Conservation (phyloP, 2,888 invertebrate species). For the Phengaris arion region DNA sequence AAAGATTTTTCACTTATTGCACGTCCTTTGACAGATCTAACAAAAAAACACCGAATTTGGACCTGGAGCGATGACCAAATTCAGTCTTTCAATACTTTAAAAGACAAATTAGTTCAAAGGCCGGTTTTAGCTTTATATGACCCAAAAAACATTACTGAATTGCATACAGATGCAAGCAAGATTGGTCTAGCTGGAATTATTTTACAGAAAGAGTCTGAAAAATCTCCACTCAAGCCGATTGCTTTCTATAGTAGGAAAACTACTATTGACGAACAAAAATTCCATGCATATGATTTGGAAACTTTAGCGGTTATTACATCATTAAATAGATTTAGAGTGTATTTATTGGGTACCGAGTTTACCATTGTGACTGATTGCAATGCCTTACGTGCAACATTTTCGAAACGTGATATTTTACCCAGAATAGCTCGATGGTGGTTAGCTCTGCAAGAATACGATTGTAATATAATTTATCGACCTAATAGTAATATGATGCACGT, state of each 20-base stretch:
- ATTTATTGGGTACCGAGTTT: constrained; percentile 12
- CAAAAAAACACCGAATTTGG: constrained; percentile 37
- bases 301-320: background rate
- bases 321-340: constrained; percentile 9
- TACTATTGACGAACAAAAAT: background rate
- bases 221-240: background rate
- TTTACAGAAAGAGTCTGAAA: constrained; percentile 25
- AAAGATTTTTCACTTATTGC: constrained; percentile 35
- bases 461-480: background rate
- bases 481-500: constrained; percentile 13
- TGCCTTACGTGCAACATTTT: too few species aligned
- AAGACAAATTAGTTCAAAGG: constrained; percentile 36
- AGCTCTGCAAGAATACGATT: constrained; percentile 12
- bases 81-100: constrained; percentile 39
- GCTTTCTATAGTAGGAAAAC: constrained; percentile 16
- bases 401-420: background rate
- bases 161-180: constrained; percentile 33
- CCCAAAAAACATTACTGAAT: constrained; percentile 25
- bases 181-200: constrained; percentile 34
- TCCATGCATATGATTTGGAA: constrained; percentile 13
- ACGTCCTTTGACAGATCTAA: constrained; percentile 36
- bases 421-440: constrained; percentile 25
- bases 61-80: constrained; percentile 38
- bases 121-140: constrained; percentile 38
- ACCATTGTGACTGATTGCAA: constrained; percentile 1